Evolutionary conservation across 2,888 invertebrate species (phyloP).

Genomic region (Nipponacmea schrenckii): DNA sequence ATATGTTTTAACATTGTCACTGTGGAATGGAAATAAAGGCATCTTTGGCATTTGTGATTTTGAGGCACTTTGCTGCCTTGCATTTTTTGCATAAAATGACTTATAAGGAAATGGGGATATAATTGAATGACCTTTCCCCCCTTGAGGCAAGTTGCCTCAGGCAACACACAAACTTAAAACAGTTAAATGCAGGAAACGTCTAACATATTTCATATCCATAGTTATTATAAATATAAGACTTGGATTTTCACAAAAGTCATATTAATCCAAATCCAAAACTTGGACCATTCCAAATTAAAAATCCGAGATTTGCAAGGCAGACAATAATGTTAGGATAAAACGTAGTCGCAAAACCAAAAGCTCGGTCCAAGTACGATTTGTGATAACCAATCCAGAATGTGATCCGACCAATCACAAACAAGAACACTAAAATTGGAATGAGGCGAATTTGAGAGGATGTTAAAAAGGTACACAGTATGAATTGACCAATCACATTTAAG

Average conservation of each 20-base stretch:
- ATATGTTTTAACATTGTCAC: no score
- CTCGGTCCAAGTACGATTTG: constrained; percentile 21
- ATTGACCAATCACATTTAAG: constrained; percentile 32
- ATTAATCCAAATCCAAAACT: background rate
- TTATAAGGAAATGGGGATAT: no score
- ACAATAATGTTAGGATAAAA: constrained; percentile 19
- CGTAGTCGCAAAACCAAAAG: constrained; percentile 32
- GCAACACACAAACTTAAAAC: no score
- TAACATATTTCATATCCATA: no score
- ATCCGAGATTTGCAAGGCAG: constrained; percentile 3
- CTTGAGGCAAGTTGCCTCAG: no score
- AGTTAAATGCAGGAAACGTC: no score
- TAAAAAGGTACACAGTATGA: constrained; percentile 36
- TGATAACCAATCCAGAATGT: constrained; percentile 36
- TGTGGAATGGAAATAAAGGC: no score
- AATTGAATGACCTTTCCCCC: no score
- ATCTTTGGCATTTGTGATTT: no score
- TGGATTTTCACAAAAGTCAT: background rate
- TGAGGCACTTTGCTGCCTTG: no score
- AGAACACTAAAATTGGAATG: constrained; percentile 33
- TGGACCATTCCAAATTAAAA: background rate
- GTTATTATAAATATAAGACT: no score
- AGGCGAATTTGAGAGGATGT: constrained; percentile 23
- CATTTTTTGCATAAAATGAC: no score
- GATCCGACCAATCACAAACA: constrained; percentile 36